These are phyloP conservation scores for Pygocentrus nattereri DNA, from an alignment of 2,797 vertebrate species.

Conservation along the genomic window DNA sequence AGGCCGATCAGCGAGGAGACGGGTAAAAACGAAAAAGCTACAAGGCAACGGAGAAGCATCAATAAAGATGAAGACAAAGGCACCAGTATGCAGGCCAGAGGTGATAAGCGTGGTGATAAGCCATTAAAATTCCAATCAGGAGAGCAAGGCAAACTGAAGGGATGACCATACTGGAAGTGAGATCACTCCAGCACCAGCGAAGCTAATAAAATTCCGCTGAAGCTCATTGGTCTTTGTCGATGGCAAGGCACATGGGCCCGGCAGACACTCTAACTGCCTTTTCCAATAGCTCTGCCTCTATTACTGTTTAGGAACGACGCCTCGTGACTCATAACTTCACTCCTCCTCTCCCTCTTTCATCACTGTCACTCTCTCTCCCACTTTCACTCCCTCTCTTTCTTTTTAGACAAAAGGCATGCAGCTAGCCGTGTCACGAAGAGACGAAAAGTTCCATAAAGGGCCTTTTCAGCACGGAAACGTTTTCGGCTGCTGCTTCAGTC, in stretches of 20 bases:
- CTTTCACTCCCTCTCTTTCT: slow-evolving; percentile 31
- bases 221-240: background rate
- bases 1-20: background rate
- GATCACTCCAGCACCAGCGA: background rate
- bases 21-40: too few species aligned
- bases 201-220: background rate
- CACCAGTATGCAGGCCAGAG: background rate
- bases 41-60: background rate
- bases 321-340: slow-evolving; percentile 72
- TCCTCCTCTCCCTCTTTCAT: slow-evolving; percentile 32
- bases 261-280: slow-evolving; percentile 51
- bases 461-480: slow-evolving; percentile 23
- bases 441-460: slow-evolving; percentile 20
- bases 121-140: background rate
- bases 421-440: background rate
- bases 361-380: slow-evolving; percentile 53
- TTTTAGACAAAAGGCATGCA: slow-evolving; percentile 53
- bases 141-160: background rate
- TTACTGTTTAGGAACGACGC: slow-evolving; percentile 63
- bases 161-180: background rate
- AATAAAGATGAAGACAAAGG: too few species aligned
- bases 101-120: slow-evolving; percentile 26
- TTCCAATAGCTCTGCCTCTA: slow-evolving; percentile 71
- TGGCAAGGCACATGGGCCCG: background rate
- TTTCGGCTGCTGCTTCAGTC: slow-evolving; percentile 11